These are phyloP conservation scores for Myzus persicae DNA, from an alignment of 1,140 invertebrate genomes.

Conservation along the genomic window DNA sequence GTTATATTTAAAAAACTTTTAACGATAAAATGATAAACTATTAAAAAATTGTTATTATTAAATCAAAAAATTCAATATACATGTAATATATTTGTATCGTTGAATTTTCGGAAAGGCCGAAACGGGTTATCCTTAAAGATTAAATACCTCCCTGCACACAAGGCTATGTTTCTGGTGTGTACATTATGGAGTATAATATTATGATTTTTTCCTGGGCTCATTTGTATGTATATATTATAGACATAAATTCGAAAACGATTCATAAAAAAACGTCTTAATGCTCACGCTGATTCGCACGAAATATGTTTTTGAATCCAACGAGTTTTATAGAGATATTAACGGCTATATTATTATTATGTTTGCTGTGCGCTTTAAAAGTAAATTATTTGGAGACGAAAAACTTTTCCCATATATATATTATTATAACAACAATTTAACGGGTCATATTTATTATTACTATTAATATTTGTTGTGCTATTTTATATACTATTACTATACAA, in stretches of 20 bases:
- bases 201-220: neutral
- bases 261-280: conserved; percentile 7
- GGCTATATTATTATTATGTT: neutral
- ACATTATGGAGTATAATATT: neutral
- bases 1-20: neutral
- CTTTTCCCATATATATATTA: neutral
- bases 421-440: neutral
- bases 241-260: neutral
- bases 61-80: neutral
- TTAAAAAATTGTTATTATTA: neutral
- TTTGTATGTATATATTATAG: neutral
- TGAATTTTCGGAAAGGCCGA: neutral
- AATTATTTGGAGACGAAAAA: neutral
- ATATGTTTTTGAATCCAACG: neutral
- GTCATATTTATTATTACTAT: neutral
- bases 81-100: neutral
- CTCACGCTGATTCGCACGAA: neutral
- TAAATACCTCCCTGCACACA: neutral
- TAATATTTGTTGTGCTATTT: neutral
- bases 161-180: neutral
- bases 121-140: neutral
- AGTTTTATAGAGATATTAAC: neutral
- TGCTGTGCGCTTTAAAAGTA: neutral
- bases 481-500: neutral
- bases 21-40: neutral